Percentiles rank a stretch among this genome's conserved stretches.
Conservation (phyloP, 53 echinoderm and acorn worm genomes). For the Glandiceps talaboti region DNA sequence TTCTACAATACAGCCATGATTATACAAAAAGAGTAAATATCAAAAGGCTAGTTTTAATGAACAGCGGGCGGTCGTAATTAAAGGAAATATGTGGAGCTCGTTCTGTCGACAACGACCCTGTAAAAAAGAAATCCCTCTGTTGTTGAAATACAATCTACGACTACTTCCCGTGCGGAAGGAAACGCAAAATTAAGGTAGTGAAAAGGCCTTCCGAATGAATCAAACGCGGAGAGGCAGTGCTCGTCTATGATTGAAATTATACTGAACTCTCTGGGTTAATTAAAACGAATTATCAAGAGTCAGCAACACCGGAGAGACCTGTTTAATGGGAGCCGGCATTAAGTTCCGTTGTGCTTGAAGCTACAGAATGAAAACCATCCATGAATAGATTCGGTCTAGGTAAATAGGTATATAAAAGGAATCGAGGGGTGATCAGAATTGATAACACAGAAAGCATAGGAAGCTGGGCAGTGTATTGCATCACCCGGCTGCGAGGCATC, state of each 20-base stretch:
- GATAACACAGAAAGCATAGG: neutral
- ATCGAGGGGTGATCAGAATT: neutral
- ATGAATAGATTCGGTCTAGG: neutral
- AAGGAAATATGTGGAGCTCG: neutral
- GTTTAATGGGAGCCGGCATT: neutral
- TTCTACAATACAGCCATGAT: too few relatives aligned
- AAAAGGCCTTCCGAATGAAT: neutral
- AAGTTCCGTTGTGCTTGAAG: neutral
- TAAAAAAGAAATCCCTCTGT: neutral
- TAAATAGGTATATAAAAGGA: neutral
- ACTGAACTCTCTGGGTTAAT: neutral
- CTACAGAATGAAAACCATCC: neutral
- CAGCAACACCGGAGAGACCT: neutral
- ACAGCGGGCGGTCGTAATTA: neutral
- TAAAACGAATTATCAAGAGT: neutral
- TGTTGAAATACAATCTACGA: neutral
- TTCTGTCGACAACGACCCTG: neutral
- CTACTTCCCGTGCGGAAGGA: conserved; percentile 1
- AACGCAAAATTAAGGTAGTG: neutral
- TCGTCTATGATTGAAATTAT: neutral
- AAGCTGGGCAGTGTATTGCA: neutral
- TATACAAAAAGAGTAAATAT: neutral
- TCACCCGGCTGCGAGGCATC: neutral
- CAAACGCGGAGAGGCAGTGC: neutral
- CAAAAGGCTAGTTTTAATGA: neutral